Evolutionary conservation across 2,797 vertebrate genomes (phyloP).

Genomic region (Acanthurus lineatus): DNA sequence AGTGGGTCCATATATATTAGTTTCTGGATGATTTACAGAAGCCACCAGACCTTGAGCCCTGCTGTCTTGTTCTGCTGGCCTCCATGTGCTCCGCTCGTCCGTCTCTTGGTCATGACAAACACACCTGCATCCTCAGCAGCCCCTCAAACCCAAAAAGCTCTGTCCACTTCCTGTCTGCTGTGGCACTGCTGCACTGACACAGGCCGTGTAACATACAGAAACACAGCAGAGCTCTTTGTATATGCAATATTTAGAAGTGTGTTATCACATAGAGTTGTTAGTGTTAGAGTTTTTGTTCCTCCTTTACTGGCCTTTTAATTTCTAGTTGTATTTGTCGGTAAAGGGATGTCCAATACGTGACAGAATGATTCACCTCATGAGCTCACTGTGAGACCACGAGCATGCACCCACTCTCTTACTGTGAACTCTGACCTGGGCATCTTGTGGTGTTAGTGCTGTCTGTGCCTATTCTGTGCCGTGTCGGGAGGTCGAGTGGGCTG

Average conservation of each 20-base stretch:
- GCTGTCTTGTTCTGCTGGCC: constrained; percentile 46
- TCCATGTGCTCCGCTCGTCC: constrained; percentile 34
- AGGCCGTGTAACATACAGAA: constrained; percentile 2
- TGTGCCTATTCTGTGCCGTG: constrained; percentile 77
- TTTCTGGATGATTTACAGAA: constrained; percentile 61
- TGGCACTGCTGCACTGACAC: constrained; percentile 7
- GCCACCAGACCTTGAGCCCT: constrained; percentile 32
- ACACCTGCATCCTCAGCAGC: constrained; percentile 85
- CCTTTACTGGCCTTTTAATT: not conserved
- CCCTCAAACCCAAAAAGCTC: constrained; percentile 27
- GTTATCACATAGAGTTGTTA: no score
- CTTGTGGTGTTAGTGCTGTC: constrained; percentile 70
- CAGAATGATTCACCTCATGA: constrained; percentile 37
- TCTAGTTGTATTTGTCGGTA: not conserved
- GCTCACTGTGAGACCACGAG: constrained; percentile 45
- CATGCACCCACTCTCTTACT: constrained; percentile 62
- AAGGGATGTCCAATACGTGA: constrained; percentile 33
- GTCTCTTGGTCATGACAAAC: constrained; percentile 80
- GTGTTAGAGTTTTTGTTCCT: not conserved
- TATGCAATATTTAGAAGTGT: not conserved
- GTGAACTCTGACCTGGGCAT: constrained; percentile 77
- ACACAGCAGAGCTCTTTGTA: constrained; percentile 6
- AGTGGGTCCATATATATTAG: constrained; percentile 20
- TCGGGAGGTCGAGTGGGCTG: constrained; percentile 86
- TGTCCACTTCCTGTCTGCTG: constrained; percentile 56